phyloP scores from a whole-genome alignment of 2,113 vertebrate genomes.

The Sylvilagus bachmani region DNA sequence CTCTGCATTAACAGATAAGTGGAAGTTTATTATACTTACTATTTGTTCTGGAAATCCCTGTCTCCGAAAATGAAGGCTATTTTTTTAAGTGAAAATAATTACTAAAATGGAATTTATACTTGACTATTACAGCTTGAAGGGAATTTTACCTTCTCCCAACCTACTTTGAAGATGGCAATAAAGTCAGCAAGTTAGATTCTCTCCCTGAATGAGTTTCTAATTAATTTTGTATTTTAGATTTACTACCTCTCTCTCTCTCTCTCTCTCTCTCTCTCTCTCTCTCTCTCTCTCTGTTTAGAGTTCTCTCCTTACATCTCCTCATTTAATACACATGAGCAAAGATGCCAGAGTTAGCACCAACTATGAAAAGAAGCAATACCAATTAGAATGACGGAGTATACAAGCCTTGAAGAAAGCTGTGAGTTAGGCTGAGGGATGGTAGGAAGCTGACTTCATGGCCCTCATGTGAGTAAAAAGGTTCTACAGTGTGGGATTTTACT shows the following conservation, averaged over 20 bases:
- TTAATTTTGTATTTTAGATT: conserved; percentile 66
- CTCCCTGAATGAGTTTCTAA: conserved; percentile 56
- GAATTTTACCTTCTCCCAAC: conserved; percentile 11
- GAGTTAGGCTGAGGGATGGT: not conserved
- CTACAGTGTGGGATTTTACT: not conserved
- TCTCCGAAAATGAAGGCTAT: not conserved
- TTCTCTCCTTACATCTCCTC: conserved; percentile 29
- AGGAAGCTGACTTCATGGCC: not conserved
- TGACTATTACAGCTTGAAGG: conserved; percentile 45
- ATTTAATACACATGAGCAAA: conserved; percentile 4
- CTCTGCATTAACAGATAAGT: not conserved
- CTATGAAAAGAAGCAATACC: not conserved
- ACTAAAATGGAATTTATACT: conserved; percentile 43
- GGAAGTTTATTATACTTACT: conserved; percentile 17
- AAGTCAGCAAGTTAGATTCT: not conserved
- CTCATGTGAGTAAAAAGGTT: not conserved
- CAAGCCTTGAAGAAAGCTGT: not conserved
- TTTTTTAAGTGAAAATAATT: conserved; percentile 65
- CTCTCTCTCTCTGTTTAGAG: conserved; percentile 47
- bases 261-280: conserved; percentile 34
- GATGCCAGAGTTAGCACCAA: not conserved
- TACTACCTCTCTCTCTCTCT: conserved; percentile 30
- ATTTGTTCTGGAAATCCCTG: not conserved
- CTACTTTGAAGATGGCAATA: conserved; percentile 58
- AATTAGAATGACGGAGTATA: not conserved